Base-by-base conservation (phyloP, 2,797 vertebrate species). In the Aratinga solstitialis region DNA sequence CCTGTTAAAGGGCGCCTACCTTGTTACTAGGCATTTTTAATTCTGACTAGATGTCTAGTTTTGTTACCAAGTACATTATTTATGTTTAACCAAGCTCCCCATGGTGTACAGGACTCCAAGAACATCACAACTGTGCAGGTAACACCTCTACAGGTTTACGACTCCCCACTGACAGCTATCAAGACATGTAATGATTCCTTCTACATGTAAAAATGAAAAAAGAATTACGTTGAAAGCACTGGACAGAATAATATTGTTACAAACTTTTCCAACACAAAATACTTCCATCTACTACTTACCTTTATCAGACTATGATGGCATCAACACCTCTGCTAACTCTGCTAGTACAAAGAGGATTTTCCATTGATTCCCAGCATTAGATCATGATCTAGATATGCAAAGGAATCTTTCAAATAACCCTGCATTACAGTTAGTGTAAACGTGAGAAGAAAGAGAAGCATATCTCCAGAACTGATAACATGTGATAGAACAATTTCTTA, bases 321-420 rank as follows among this genome's bases (percentile, higher is more conserved):
- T 51, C 71, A 68, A 47, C n/a, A 84, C 5, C n/a, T 78, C 54
- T 2, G 1, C 65, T 47, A 89, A 56, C 56, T 92, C 85, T 79
- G 78, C 80, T 58, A 23, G 50, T 71, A 34, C 76, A 51, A 69
- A 90, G n/a, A 85, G 61, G 59, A 73, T 80, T 89, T 91, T 94
- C 83, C 75, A 54, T 17, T 68, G 86, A 84, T 91, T 90, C 73
- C 65, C 58, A 78, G 61, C 36, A 75, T 91, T 87, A 93, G 87
- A 94, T 91, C 71, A 93, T 36, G 50, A 87, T 72, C 63, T 66
- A 93, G 82, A 81, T 80, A 87, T 13, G 42, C 59, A 74, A 66
- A 89, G 65, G 74, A 87, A 75, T 86, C 73, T 87, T 79, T 62
- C 80, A 94, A 89, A 79, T 67, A 76, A 8, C 14, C 30, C 13